These are phyloP conservation scores for Megamerina dolium DNA, from an alignment of 2,888 invertebrate genomes.

Conservation along the genomic window DNA sequence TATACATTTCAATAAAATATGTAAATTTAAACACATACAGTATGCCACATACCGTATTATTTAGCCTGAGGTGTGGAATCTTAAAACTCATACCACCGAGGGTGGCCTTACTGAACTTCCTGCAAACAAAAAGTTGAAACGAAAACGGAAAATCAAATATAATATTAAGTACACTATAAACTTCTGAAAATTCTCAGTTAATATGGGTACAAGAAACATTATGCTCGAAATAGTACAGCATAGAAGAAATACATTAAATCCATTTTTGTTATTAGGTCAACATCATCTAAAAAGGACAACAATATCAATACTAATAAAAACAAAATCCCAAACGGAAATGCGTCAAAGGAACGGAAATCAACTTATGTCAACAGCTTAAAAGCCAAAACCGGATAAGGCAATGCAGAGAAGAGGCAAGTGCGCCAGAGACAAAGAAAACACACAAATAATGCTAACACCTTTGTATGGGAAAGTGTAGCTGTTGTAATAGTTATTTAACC, in stretches of 20 bases:
- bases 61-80: too few species aligned
- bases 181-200: conserved; percentile 6
- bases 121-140: conserved; percentile 25
- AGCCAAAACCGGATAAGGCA: conserved; percentile 15
- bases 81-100: too few species aligned
- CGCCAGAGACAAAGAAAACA: not conserved
- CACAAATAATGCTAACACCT: not conserved
- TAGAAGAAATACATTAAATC: conserved; percentile 20
- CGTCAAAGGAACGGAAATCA: conserved; percentile 21
- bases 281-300: conserved; percentile 16
- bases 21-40: too few species aligned
- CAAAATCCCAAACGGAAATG: not conserved
- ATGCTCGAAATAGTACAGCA: conserved; percentile 24
- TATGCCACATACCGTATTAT: too few species aligned
- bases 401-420: not conserved
- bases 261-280: conserved; percentile 21
- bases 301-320: not conserved
- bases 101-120: conserved; percentile 21
- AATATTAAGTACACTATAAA: conserved; percentile 25
- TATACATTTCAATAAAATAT: too few species aligned
- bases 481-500: conserved; percentile 4
- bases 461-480: not conserved
- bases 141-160: conserved; percentile 26
- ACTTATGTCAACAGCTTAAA: conserved; percentile 39
- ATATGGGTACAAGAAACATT: conserved; percentile 17